Evolutionary conservation across 2,888 invertebrate genomes (phyloP), one percentile per base, ranked within the genome.

Genomic region (Drosophila testacea): DNA sequence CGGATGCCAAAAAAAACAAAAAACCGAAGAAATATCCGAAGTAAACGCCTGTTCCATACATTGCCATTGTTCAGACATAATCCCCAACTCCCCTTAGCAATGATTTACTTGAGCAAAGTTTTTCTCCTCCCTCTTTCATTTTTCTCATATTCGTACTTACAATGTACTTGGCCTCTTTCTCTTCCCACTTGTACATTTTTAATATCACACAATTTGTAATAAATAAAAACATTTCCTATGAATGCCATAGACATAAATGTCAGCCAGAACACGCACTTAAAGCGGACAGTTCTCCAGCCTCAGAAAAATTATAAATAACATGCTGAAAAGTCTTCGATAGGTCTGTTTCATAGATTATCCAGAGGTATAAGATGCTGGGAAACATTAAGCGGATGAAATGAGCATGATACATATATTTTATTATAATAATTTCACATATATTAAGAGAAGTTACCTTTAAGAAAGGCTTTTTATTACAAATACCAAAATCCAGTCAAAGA

Each of bases 141-240:
- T 39, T 16, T 11, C 28, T 27, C 47, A 41, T 36, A 39, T 30
- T 13, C 22, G 46, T 47, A 48, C 72, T 51, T 16, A 44, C 71
- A 46, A 62, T 66, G 54, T 75, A 52, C 59, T 62, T 51, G n/a
- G 4, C 1, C 52, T 27, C 38, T 28, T 39, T 13, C 56, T 48
- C 47, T 11, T 22, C 1, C 30, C 42, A 39, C 57, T 59, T 39
- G 39, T 81, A 81, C 86, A 85, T 83, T 86, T 86, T 83, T 83
- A 83, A 83, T 86, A 78, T 69, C 79, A 73, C 73, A 77, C 81
- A 83, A 83, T 86, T 86, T 86, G 87, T 83, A 81, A 83, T 83
- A 83, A 83, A 86, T 80, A 66, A 66, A 69, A 61, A 52, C 54
- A 70, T 73, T 77, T 70, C 79, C 61, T 77, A 73, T 83, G 66